Base-by-base conservation (phyloP, 2,113 vertebrate species). In the Paedocypris sp. region DNA sequence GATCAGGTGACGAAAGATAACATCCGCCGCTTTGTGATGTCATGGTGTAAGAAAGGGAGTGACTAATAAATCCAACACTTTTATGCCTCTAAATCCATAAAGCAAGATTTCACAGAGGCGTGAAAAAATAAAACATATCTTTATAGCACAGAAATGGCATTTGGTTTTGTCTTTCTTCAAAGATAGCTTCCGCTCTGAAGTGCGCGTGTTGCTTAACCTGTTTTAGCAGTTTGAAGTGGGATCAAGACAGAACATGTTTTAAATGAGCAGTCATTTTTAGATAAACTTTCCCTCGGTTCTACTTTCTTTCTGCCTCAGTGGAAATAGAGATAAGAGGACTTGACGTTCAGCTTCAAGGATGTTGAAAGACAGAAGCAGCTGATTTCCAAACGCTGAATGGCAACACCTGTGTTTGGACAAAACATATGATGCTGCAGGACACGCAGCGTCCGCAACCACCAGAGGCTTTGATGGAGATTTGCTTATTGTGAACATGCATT, bases 321-420 rank as follows among this genome's bases (percentile, higher is more conserved):
- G 16, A 61, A 38, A 47, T 46, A 56, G 35, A 35, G 28, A 43
- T 42, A 35, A 50, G 23, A 50, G 59, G 23, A 42, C n/a, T 19
- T 29, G 56, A 51, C 51, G 23, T 45, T 29, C 42, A 48, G 19
- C 33, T 64, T 53, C 13, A 39, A 47, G 10, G 28, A 26, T 54
- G 52, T 41, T 60, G 18, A 54, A 60, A 54, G 31, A 52, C 16
- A 19, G 11, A 23, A 36, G 33, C 51, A 57, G 42, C 32, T 45
- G 60, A 62, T 43, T 62, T 20, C 26, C 15, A 62, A 35, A 28
- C 42, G 15, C 15, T 47, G n/a, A 60, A 48, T 60, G 43, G 43
- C 38, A 63, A 41, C 60, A 53, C 60, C 60, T 63, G 60, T 61
- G 46, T 49, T 61, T 61, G 26, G 38, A 62, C 19, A 45, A 43